Evolutionary conservation across 2,888 invertebrate species (phyloP).

Genomic region (Lucinisca nassula): DNA sequence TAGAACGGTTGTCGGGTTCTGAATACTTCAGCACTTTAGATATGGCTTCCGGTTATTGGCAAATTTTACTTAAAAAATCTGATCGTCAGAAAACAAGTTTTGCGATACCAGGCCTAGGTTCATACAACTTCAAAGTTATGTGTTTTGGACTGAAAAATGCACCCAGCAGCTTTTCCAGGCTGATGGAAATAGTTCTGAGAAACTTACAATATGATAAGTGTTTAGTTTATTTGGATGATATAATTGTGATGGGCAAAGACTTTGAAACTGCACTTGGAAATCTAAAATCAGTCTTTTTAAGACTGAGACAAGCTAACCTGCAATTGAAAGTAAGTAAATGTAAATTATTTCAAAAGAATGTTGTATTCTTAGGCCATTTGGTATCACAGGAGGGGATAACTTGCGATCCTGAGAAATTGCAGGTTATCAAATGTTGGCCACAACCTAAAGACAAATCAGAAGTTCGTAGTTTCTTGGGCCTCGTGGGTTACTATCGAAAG

Average conservation of each 20-base stretch:
- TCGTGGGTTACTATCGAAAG: slow-evolving; percentile 14
- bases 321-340: slow-evolving; percentile 26
- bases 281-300: background rate
- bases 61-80: background rate
- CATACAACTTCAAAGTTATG: background rate
- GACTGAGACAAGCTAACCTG: slow-evolving; percentile 16
- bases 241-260: slow-evolving; percentile 14
- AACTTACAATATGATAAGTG: slow-evolving; percentile 10
- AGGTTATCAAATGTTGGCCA: slow-evolving; percentile 16
- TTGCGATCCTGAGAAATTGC: slow-evolving; percentile 16
- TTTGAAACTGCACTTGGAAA: slow-evolving; percentile 13
- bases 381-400: slow-evolving; percentile 5
- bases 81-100: background rate
- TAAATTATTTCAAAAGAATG: slow-evolving; percentile 25
- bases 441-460: slow-evolving; percentile 22
- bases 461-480: slow-evolving; percentile 16
- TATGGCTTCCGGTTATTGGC: slow-evolving; percentile 16
- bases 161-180: slow-evolving; percentile 2
- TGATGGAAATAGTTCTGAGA: slow-evolving; percentile 17
- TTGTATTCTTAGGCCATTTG: slow-evolving; percentile 19
- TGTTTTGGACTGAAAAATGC: slow-evolving; percentile 42
- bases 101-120: background rate
- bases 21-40: background rate
- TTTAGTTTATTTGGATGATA: slow-evolving; percentile 30
- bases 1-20: background rate